These are phyloP conservation scores for Tachina lurida DNA, from an alignment of 2,888 invertebrate species.

Conservation along the genomic window DNA sequence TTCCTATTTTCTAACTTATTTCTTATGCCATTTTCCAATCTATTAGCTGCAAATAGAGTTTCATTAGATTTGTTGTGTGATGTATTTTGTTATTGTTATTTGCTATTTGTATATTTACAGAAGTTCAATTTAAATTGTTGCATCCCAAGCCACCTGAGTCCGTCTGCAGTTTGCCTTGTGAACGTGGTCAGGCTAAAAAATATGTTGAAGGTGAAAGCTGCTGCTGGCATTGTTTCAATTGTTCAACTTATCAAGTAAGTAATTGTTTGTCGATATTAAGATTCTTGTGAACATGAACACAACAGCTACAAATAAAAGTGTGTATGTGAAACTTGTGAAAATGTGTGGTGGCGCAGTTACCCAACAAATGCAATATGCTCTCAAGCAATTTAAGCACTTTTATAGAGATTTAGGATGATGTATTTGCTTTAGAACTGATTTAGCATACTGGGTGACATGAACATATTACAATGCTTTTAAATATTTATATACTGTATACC, in stretches of 20 bases:
- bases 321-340: too few species aligned
- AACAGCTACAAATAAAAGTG: neutral
- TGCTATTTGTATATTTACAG: slow-evolving; percentile 82
- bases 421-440: too few species aligned
- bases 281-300: neutral
- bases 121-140: slow-evolving; percentile 92
- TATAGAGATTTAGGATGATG: neutral
- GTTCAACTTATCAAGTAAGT: slow-evolving; percentile 92
- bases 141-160: slow-evolving; percentile 92
- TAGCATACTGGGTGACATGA: too few species aligned
- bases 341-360: neutral
- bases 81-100: slow-evolving; percentile 35
- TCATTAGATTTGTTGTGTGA: slow-evolving; percentile 32
- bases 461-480: too few species aligned
- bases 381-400: neutral
- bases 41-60: slow-evolving; percentile 36
- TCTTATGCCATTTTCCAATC: slow-evolving; percentile 38
- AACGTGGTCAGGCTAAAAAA: slow-evolving; percentile 94
- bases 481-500: neutral
- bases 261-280: slow-evolving; percentile 33
- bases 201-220: slow-evolving; percentile 96
- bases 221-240: slow-evolving; percentile 97
- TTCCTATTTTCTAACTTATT: neutral
- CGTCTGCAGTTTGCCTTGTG: slow-evolving; percentile 95
- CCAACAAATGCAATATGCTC: neutral